Evolutionary conservation across 2,797 vertebrate species (phyloP), one percentile per base, ranked within the genome.

Genomic region (Enteromius paludinosus): DNA sequence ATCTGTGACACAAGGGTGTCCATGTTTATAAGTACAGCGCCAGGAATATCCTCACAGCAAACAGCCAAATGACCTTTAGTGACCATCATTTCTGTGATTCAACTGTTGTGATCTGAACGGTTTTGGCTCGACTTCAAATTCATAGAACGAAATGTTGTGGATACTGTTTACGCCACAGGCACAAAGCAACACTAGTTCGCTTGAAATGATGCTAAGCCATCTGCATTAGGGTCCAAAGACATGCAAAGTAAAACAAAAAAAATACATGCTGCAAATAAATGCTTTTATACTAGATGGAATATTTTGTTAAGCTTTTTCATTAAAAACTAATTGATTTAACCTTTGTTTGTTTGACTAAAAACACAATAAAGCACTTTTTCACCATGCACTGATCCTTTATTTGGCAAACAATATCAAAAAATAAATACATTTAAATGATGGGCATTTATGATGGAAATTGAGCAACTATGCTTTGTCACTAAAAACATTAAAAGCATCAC

Each of bases 1-100:
- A 61, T 75, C 72, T 75, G 54, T 61, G 35, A 35, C 35, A 75
- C n/a, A 75, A 43, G 52, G 61, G 74, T 62, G 38, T 30, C 56
- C 38, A n/a, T 62, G 56, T 62, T 76, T 77, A 25, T 59, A 54
- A 54, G 47, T 23, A 28, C 14, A 77, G 73, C 0, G 20, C 35
- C 35, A 75, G 54, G 54, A 75, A 75, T 61, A 43, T 61, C 73
- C 38, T 61, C 73, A 28, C n/a, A 38, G 17, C 73, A 54, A 35
- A 35, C 47, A 11, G 25, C 23, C 33, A 43, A 28, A 41, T 41
- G 61, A 43, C 54, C 54, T 43, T 77, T n/a, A 41, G 25, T 54
- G 64, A 78, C 45, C 28, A 3, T 33, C 4, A 76, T 49, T 45
- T 66, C 30, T 49, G 8, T 10, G 11, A 61, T 75, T 61, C 15